These are phyloP conservation scores for Tauraco erythrolophus DNA, from an alignment of 2,113 vertebrate genomes.

Conservation along the genomic window DNA sequence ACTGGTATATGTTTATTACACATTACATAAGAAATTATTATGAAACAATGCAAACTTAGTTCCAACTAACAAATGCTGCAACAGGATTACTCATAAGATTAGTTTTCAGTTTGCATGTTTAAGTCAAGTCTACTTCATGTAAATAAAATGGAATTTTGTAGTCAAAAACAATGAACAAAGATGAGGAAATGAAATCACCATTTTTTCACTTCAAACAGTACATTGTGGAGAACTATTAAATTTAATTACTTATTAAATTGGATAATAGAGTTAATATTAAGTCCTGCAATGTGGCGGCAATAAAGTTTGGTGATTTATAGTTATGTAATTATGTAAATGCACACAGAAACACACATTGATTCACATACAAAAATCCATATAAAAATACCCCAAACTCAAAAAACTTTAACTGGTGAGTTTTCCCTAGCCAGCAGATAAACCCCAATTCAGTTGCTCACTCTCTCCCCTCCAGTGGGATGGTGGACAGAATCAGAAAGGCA, in stretches of 20 bases:
- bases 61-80: background rate
- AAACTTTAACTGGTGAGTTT: background rate
- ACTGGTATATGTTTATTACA: background rate
- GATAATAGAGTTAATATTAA: background rate
- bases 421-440: background rate
- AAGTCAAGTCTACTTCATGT: background rate
- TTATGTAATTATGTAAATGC: background rate
- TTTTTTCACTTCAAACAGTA: background rate
- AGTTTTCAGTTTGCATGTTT: background rate
- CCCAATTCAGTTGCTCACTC: fast-evolving
- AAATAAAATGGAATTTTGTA: background rate
- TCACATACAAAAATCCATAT: background rate
- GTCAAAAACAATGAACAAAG: background rate
- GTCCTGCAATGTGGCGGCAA: background rate
- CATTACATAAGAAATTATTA: background rate
- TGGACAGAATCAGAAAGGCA: background rate
- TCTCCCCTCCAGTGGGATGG: no score
- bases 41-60: background rate
- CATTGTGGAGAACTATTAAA: background rate
- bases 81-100: background rate
- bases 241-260: background rate
- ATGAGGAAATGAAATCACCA: background rate
- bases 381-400: background rate
- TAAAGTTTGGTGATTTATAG: background rate
- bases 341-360: background rate